These are phyloP conservation scores for Eurystomus gularis DNA, from an alignment of 2,113 vertebrate species.

Conservation along the genomic window DNA sequence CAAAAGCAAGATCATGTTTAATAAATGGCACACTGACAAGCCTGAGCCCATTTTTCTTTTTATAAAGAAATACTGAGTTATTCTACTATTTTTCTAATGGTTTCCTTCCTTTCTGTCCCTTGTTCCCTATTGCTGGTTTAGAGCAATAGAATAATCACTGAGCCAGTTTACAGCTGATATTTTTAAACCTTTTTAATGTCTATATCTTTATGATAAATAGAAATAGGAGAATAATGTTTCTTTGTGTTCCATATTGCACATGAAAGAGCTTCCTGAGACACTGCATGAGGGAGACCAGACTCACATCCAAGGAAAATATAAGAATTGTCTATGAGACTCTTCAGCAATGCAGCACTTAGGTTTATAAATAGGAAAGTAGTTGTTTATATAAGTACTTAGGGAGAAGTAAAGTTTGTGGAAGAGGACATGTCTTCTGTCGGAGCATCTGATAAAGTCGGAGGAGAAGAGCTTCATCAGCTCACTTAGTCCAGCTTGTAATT, in stretches of 20 bases:
- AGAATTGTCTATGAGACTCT: background rate
- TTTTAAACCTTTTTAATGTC: background rate
- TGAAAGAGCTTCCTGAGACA: constrained; percentile 26
- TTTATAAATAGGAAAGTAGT: background rate
- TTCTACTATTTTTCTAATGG: constrained; percentile 5
- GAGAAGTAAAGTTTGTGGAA: background rate
- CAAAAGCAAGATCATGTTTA: constrained; percentile 38
- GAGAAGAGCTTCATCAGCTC: background rate
- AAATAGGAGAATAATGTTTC: background rate
- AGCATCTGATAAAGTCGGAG: background rate
- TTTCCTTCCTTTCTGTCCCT: constrained; percentile 36
- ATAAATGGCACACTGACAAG: constrained; percentile 38
- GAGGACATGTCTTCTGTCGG: background rate
- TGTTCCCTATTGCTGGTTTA: background rate
- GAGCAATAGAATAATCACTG: background rate
- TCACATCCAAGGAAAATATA: constrained; percentile 2
- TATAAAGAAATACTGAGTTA: background rate
- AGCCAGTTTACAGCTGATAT: background rate
- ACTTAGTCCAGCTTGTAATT: background rate
- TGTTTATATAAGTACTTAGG: background rate
- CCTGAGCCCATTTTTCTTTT: background rate
- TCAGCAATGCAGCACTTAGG: background rate
- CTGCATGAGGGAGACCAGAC: background rate
- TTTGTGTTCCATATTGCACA: background rate
- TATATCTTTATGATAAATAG: background rate